Evolutionary conservation across 2,113 vertebrate species (phyloP).

Genomic region (Ochotona princeps): DNA sequence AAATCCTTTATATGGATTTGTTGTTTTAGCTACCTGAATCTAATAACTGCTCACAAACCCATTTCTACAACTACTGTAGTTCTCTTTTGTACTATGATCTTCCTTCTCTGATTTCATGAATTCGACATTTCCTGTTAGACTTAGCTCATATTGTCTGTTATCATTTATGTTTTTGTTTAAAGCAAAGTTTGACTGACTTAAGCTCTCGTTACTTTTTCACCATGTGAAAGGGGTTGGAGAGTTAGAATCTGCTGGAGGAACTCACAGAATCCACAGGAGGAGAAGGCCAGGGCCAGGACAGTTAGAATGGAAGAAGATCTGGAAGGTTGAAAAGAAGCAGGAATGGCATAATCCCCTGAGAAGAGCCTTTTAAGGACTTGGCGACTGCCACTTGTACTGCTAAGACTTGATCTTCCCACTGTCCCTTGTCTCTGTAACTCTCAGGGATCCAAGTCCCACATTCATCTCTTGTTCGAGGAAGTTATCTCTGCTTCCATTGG

Average conservation of each 20-base stretch:
- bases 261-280: neutral
- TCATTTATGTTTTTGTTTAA: slow-evolving; percentile 37
- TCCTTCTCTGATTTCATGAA: slow-evolving; percentile 5
- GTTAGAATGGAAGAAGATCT: neutral
- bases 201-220: neutral
- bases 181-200: neutral
- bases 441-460: neutral
- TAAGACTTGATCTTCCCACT: neutral
- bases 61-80: neutral
- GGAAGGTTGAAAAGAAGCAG: neutral
- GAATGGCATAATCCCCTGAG: neutral
- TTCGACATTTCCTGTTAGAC: slow-evolving; percentile 34
- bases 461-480: neutral
- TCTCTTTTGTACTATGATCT: neutral
- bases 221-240: neutral
- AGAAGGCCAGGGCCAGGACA: neutral
- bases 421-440: neutral
- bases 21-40: neutral
- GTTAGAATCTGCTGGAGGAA: neutral
- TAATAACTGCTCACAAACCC: neutral
- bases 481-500: neutral
- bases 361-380: neutral
- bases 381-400: neutral
- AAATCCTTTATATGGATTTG: slow-evolving; percentile 27
- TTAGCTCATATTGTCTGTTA: neutral